Base-by-base conservation (phyloP, 2,797 vertebrate genomes). In the Sparus aurata region DNA sequence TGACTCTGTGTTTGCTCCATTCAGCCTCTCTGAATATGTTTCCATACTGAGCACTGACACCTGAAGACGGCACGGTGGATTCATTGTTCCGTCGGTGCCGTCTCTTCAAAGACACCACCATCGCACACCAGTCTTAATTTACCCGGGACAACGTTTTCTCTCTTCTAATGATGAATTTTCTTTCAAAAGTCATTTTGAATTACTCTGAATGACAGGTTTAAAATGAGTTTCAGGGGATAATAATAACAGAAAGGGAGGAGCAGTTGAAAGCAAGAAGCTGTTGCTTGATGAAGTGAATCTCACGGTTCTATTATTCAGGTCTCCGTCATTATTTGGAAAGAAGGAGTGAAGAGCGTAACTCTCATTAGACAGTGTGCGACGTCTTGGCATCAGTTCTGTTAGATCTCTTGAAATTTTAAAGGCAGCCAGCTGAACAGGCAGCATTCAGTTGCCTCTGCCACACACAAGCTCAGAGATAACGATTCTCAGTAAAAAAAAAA, bases 291-390 rank as follows among this genome's bases (percentile, higher is more conserved):
- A 84, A 76, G 25, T 30, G 70, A 77, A 54, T 57, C 62, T 77
- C 62, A 38, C 68, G 20, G 61, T 81, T 91, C 20, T 77, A 73
- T 91, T 85, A 87, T 91, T 88, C 73, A 72, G 60, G 18, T 66
- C 81, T 80, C 69, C 49, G 1, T 91, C 82, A 75, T 88, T 91
- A 83, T 85, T 76, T 78, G 70, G 61, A 79, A 54, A 16, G 54
- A 58, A 49, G 65, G 69, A 83, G 67, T 80, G 77, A 77, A 52
- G 61, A 63, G 22, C 5, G 23, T 79, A 81, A 12, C 23, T 88
- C 84, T 89, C 73, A 85, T 88, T 86, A 68, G 59, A 76, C 73
- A 79, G 68, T 71, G 63, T 81, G 81, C 77, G 30, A 12, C 49
- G 17, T 82, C 68, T 63, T 77, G 34, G 49, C n/a, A 68, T 61